Evolutionary conservation across 30 jellyfish, hydroid and myxozoan genomes (phyloP), one percentile per base, ranked within the genome.

Genomic region (Cassiopea xamachana): DNA sequence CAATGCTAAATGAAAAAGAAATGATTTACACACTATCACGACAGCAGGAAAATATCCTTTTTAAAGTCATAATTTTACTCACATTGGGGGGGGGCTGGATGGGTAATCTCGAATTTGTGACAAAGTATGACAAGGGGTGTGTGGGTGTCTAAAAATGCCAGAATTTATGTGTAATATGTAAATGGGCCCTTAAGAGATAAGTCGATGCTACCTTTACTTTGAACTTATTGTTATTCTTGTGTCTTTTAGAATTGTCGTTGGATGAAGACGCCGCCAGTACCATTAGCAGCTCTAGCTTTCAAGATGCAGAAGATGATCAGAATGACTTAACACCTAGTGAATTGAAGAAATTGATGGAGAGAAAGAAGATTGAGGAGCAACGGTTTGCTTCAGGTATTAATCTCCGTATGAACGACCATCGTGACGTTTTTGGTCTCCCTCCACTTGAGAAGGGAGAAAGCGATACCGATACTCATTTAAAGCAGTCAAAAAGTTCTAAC

Each of bases 181-280:
- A 27, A 27, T 27, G 39, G 39, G 39, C 39, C 39, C 39, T 27
- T 27, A 27, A 27, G 39, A 27, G 39, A 27, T 27, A 27, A 27
- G 39, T 27, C 64, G 64, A 3, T 0, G 64, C 64, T 55, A 55
- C 64, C 64, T 6, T 55, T 27, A 27, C 39, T 27, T 27, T 27
- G 39, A 27, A 27, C 39, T 27, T 27, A 27, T 0, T 10, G 64
- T 10, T 6, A 55, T 6, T 55, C 64, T 55, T 3, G 12, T 55
- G 12, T 55, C 10, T 55, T 55, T 6, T 55, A 3, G 64, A 55
- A 3, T 3, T 55, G 7, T 55, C 64, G 64, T 55, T 55, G 13
- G 78, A 74, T 50, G 92, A 84, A 19, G 92, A 84, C 15, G 92
- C 92, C n/a, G 92, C 79, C 2, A 84, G 92, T 70, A 84, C 68